These are phyloP conservation scores for Ormyrus rosae DNA, from an alignment of 2,888 invertebrate species.

Conservation along the genomic window DNA sequence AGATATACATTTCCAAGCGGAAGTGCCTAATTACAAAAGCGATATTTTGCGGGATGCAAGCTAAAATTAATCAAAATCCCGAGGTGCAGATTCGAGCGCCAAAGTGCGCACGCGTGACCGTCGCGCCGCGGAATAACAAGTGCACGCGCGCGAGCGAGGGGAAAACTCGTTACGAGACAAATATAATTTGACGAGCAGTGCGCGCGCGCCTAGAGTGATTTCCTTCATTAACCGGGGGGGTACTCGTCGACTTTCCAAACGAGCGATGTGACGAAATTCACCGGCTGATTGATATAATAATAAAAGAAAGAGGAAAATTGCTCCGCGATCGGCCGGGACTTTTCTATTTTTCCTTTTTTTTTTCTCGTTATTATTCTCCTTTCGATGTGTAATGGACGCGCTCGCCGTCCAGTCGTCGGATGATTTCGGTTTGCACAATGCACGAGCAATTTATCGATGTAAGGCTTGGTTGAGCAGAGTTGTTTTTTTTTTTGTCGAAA, in stretches of 20 bases:
- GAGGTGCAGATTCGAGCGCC: background rate
- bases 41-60: conserved; percentile 54
- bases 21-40: conserved; percentile 54
- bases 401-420: conserved; percentile 9
- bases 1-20: conserved; percentile 41
- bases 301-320: conserved; percentile 3
- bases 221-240: conserved; percentile 31
- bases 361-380: background rate
- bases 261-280: conserved; percentile 41
- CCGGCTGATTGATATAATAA: background rate
- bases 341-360: background rate
- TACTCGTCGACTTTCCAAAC: conserved; percentile 32
- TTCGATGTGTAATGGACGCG: background rate
- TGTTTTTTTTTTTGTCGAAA: background rate
- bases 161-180: conserved; percentile 52
- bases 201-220: conserved; percentile 8
- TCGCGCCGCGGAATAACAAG: conserved; percentile 34
- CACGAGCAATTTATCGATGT: background rate
- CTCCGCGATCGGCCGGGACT: background rate
- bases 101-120: background rate
- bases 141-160: conserved; percentile 37
- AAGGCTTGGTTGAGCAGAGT: background rate
- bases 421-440: conserved; percentile 9
- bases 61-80: conserved; percentile 55
- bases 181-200: conserved; percentile 38